Evolutionary conservation across 2,888 invertebrate genomes (phyloP).

Genomic region (Epirrhoe alternata): DNA sequence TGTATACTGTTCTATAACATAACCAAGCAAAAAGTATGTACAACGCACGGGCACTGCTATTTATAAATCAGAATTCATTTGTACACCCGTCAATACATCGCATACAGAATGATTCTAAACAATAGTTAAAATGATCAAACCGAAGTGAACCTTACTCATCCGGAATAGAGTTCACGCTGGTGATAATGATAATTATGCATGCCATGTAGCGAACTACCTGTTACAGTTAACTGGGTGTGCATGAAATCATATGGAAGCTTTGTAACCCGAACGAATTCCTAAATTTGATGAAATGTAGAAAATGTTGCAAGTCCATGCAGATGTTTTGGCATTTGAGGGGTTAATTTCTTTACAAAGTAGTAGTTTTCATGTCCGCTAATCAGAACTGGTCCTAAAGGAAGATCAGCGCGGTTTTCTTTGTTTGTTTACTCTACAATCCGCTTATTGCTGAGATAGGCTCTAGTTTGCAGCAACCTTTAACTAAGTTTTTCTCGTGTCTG

Average conservation of each 20-base stretch:
- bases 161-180: neutral
- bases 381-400: no score
- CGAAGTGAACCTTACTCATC: neutral
- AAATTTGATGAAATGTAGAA: neutral
- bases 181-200: neutral
- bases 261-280: neutral
- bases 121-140: neutral
- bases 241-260: neutral
- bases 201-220: conserved; percentile 2
- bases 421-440: no score
- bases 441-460: no score
- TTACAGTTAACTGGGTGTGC: conserved; percentile 9
- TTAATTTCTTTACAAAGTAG: no score
- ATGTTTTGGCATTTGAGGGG: no score
- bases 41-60: neutral
- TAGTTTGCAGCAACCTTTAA: no score
- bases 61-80: conserved; percentile 13
- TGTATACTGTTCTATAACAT: neutral
- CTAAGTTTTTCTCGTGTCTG: no score
- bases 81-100: conserved; percentile 1
- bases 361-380: no score
- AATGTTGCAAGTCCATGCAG: neutral
- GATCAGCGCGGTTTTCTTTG: no score
- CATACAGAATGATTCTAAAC: conserved; percentile 1
- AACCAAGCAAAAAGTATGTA: neutral